Percentiles rank a stretch among this genome's conserved stretches.
These are phyloP conservation scores for Meloidogyne hapla DNA, from an alignment of 1,140 invertebrate genomes.

Conservation along the genomic window DNA sequence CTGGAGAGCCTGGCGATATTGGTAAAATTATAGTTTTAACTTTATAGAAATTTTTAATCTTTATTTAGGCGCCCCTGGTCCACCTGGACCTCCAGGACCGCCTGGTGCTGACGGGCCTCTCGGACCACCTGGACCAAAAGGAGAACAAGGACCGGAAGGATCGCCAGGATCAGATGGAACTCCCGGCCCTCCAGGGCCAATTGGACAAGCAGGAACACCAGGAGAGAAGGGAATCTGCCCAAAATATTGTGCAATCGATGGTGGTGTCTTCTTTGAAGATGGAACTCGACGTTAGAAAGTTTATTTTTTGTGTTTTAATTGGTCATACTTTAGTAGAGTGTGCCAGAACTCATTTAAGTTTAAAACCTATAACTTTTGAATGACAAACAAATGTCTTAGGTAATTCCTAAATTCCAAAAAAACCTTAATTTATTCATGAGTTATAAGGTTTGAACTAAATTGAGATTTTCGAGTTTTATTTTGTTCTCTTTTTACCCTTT, in stretches of 20 bases:
- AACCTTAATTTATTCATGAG: too few species aligned
- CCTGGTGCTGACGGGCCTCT: conserved; percentile 52
- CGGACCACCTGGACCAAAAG: conserved; percentile 49
- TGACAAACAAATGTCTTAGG: too few species aligned
- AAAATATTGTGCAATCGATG: conserved; percentile 59
- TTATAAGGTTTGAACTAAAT: too few species aligned
- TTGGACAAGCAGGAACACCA: conserved; percentile 52
- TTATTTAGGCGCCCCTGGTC: conserved; percentile 45
- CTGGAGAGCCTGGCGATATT: conserved; percentile 59
- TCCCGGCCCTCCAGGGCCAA: conserved; percentile 55
- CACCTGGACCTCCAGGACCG: conserved; percentile 50
- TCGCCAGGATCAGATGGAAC: conserved; percentile 51
- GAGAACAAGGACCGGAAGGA: conserved; percentile 58
- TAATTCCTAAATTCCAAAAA: too few species aligned
- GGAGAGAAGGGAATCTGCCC: conserved; percentile 59
- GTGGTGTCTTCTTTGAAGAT: conserved; percentile 60
- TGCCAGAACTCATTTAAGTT: too few species aligned
- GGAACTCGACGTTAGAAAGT: conserved; percentile 47
- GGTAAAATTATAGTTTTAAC: conserved; percentile 36
- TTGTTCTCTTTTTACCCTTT: too few species aligned
- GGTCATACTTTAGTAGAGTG: background rate
- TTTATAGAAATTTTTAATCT: background rate
- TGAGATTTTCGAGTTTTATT: too few species aligned
- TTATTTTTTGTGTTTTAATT: background rate
- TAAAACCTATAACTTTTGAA: too few species aligned